These are phyloP conservation scores for Anadara kagoshimensis DNA, from an alignment of 1,140 invertebrate genomes.

Conservation along the genomic window DNA sequence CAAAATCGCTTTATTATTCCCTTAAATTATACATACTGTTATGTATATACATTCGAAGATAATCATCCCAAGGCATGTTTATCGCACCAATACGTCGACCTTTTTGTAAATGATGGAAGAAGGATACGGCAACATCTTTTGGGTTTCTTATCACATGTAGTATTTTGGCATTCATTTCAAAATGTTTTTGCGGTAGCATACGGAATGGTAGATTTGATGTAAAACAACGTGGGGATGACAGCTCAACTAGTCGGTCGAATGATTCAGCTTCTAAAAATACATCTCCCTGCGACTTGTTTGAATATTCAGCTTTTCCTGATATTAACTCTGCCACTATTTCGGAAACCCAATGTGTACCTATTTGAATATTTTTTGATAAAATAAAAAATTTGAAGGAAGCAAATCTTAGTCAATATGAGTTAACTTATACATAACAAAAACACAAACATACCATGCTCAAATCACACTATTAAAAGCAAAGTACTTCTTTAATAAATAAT, in stretches of 20 bases:
- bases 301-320: constrained; percentile 7
- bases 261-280: constrained; percentile 13
- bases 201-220: constrained; percentile 30
- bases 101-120: constrained; percentile 15
- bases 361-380: too few species aligned
- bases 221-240: constrained; percentile 39
- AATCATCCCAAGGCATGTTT: neutral
- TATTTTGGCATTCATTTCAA: constrained; percentile 20
- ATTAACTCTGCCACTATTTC: constrained; percentile 42
- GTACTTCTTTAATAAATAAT: too few species aligned
- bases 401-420: too few species aligned
- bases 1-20: neutral
- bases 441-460: too few species aligned
- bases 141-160: constrained; percentile 35
- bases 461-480: too few species aligned
- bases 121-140: constrained; percentile 34
- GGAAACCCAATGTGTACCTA: constrained; percentile 47
- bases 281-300: neutral
- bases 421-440: too few species aligned
- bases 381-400: too few species aligned
- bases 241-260: neutral
- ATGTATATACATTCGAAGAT: neutral
- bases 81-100: neutral
- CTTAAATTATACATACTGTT: constrained; percentile 1
- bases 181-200: constrained; percentile 24